Conservation (phyloP, 2,113 vertebrate species). For the Chloroceryle aenea region DNA sequence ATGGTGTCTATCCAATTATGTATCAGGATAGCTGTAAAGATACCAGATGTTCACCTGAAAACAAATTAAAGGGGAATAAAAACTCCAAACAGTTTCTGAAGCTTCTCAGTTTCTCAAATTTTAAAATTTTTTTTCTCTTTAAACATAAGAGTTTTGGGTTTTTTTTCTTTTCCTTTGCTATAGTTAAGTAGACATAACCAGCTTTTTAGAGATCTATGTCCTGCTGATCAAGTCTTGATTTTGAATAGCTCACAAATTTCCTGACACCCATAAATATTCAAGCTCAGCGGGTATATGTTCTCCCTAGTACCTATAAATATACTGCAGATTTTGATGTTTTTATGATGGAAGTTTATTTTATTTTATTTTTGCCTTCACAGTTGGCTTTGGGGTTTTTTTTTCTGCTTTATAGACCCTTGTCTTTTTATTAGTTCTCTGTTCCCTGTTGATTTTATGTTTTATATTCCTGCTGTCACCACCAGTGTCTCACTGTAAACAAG, state of each 20-base stretch:
- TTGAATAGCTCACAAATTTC: conserved; percentile 54
- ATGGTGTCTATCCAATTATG: background rate
- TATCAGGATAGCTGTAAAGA: background rate
- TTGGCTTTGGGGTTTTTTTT: conserved; percentile 70
- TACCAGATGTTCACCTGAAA: background rate
- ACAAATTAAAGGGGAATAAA: background rate
- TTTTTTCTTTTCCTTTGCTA: background rate
- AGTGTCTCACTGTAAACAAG: conserved; percentile 83
- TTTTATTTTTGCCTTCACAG: conserved; percentile 80
- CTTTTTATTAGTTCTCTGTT: conserved; percentile 83
- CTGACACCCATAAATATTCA: conserved; percentile 75
- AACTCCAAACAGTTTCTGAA: background rate
- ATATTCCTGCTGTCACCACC: conserved; percentile 82
- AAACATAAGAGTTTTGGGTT: background rate
- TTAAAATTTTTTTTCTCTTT: rapidly evolving
- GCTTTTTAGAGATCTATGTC: background rate
- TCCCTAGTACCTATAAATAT: conserved; percentile 73
- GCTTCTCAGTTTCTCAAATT: background rate
- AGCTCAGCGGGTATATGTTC: conserved; percentile 67
- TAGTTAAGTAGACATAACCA: background rate
- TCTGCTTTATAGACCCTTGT: conserved; percentile 79
- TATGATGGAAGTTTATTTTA: conserved; percentile 78
- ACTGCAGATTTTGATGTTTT: conserved; percentile 77
- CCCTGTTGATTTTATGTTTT: conserved; percentile 83
- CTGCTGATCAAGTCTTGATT: conserved; percentile 54